Evolutionary conservation across 2,113 vertebrate species (phyloP).

Genomic region (cattle (Bos taurus)): DNA sequence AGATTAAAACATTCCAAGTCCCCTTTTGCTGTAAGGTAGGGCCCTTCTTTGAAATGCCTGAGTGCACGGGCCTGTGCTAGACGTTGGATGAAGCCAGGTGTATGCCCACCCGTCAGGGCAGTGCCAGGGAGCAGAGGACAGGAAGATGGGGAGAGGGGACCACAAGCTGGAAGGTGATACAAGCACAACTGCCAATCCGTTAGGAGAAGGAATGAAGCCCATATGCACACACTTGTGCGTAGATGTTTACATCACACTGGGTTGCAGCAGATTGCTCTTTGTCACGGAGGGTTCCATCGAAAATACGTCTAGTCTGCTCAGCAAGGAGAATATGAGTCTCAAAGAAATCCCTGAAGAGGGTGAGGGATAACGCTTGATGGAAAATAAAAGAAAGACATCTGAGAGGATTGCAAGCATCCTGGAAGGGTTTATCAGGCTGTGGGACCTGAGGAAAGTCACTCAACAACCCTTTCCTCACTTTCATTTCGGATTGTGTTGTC

Average conservation of each 20-base stretch:
- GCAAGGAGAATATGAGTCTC: not conserved
- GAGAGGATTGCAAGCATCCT: not conserved
- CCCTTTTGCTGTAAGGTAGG: not conserved
- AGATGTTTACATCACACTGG: not conserved
- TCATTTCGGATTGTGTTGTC: not conserved
- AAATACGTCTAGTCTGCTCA: not conserved
- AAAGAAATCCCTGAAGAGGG: not conserved
- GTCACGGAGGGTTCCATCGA: not conserved
- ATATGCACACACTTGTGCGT: accelerated
- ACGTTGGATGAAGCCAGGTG: no score
- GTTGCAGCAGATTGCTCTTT: not conserved
- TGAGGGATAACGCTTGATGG: not conserved
- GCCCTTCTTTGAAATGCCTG: not conserved
- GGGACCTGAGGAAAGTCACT: not conserved
- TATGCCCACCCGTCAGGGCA: no score
- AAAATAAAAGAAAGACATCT: not conserved
- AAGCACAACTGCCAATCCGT: accelerated
- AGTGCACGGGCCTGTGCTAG: not conserved
- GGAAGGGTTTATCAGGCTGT: not conserved
- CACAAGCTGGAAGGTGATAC: not conserved
- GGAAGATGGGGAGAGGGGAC: not conserved
- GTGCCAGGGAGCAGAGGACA: not conserved
- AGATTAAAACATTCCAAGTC: not conserved
- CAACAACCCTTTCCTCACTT: not conserved
- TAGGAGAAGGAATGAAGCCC: not conserved